Evolutionary conservation across 2,797 vertebrate genomes (phyloP).

Genomic region (Meriones psammophilus): DNA sequence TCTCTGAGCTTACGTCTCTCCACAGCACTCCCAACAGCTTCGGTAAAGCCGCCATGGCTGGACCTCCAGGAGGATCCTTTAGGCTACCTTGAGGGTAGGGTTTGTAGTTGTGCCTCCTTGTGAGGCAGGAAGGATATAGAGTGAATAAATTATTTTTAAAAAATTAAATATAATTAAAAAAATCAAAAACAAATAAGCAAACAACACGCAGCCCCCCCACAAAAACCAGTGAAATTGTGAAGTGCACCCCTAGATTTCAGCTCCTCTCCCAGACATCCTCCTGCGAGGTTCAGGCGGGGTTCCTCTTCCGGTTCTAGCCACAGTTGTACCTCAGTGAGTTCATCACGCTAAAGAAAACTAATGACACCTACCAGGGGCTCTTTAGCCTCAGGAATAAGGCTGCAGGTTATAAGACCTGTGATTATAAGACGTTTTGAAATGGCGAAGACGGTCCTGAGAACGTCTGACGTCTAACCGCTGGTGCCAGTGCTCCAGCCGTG

Average conservation of each 20-base stretch:
- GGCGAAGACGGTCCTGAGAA: not conserved
- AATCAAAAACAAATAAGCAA: not conserved
- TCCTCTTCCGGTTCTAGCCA: not conserved
- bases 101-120: not conserved
- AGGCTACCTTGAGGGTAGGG: not conserved
- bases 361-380: not conserved
- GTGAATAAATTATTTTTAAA: no score
- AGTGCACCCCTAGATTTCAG: not conserved
- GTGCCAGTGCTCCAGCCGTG: not conserved
- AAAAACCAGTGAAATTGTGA: not conserved
- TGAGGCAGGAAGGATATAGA: not conserved
- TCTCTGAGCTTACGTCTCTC: not conserved
- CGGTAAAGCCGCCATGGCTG: not conserved
- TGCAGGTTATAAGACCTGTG: not conserved
- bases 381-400: no score
- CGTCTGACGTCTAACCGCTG: not conserved
- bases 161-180: no score
- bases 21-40: not conserved
- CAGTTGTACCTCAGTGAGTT: fast-evolving
- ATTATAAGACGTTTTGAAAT: not conserved
- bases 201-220: not conserved
- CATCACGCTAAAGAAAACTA: not conserved
- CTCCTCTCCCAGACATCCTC: no score
- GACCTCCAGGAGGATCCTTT: not conserved
- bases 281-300: not conserved